Percentiles rank a stretch among this genome's conserved stretches.
These are phyloP conservation scores for Ectobius pallidus DNA, from an alignment of 2,888 invertebrate genomes.

Conservation along the genomic window DNA sequence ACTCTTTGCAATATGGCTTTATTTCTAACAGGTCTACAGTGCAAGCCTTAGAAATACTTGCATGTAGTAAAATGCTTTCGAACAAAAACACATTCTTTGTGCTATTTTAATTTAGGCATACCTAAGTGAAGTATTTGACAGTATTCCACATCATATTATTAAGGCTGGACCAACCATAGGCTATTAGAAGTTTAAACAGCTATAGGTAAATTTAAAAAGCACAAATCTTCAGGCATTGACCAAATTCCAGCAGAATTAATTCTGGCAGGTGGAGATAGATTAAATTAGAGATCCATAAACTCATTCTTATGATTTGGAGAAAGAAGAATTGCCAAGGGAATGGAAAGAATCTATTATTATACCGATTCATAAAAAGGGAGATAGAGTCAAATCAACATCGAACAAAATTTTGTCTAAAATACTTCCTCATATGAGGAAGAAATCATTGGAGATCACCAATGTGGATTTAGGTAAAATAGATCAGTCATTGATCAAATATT, in stretches of 20 bases:
- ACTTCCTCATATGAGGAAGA: background rate
- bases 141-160: too few relatives aligned
- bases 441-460: background rate
- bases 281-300: background rate
- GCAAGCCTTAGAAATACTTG: too few relatives aligned
- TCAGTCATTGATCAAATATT: background rate
- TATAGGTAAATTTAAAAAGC: background rate
- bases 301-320: background rate
- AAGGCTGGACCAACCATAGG: background rate
- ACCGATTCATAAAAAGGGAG: background rate
- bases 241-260: background rate
- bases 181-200: background rate
- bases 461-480: background rate
- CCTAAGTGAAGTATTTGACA: too few relatives aligned
- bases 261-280: background rate
- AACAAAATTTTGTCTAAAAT: background rate
- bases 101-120: too few relatives aligned
- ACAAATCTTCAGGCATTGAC: background rate
- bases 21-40: too few relatives aligned
- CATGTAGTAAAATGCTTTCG: too few relatives aligned
- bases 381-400: background rate
- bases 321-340: background rate
- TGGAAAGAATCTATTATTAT: background rate
- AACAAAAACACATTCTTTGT: too few relatives aligned
- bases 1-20: too few relatives aligned